These are phyloP conservation scores for Vireo griseus DNA, from an alignment of 2,797 vertebrate species.

Conservation along the genomic window DNA sequence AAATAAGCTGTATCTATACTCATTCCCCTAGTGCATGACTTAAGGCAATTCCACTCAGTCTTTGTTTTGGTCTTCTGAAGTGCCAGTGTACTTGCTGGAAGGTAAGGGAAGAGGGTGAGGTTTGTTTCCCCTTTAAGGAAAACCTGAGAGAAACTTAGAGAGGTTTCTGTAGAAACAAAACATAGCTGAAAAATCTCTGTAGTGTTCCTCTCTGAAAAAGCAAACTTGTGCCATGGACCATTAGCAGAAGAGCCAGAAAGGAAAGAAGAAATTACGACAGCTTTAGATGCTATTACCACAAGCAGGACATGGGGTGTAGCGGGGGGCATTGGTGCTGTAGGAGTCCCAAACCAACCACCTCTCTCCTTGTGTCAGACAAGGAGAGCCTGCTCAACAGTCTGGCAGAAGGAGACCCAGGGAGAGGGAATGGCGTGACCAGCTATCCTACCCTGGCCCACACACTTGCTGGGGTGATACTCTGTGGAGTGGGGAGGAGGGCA, in stretches of 20 bases:
- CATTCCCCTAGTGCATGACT: neutral
- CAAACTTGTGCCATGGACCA: neutral
- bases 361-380: neutral
- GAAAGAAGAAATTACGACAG: neutral
- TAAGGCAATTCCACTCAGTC: neutral
- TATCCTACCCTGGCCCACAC: neutral
- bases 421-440: fast-evolving
- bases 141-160: neutral
- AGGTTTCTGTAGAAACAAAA: neutral
- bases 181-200: neutral
- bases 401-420: neutral
- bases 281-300: neutral
- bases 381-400: neutral
- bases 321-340: neutral
- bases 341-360: neutral
- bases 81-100: neutral
- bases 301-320: fast-evolving
- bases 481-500: neutral
- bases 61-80: neutral
- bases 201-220: neutral
- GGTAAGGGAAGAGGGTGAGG: neutral
- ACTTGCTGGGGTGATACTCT: neutral
- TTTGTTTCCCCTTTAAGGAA: neutral
- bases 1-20: neutral
- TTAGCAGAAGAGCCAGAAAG: neutral